These are phyloP conservation scores for Aurelia sp. DNA, from an alignment of 30 jellyfish, hydroid and myxozoan genomes.

Conservation along the genomic window DNA sequence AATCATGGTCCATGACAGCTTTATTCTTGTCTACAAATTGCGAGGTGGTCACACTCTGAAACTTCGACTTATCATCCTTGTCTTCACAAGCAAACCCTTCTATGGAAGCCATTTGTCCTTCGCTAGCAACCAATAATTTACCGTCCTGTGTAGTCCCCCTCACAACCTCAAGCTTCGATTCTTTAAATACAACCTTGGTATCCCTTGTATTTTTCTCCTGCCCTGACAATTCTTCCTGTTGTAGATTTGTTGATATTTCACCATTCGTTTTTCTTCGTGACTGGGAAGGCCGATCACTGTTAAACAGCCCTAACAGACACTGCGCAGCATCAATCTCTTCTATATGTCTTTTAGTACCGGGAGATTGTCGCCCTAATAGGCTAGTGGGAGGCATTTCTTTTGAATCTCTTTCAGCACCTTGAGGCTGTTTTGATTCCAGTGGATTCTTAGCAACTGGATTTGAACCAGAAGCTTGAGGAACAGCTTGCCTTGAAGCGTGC, in stretches of 20 bases:
- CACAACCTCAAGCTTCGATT: neutral
- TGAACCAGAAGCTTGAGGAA: no score
- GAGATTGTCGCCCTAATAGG: slow-evolving; percentile 16
- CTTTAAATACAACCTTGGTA: neutral
- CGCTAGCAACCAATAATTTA: no score
- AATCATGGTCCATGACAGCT: no score
- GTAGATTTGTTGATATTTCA: neutral
- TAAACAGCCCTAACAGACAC: slow-evolving; percentile 30
- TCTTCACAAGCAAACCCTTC: no score
- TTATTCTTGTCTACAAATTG: no score
- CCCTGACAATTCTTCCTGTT: neutral
- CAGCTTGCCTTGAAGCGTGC: no score
- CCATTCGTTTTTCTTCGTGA: neutral
- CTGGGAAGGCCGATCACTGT: neutral
- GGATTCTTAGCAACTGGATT: no score
- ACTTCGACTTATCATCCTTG: no score
- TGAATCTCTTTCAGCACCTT: neutral
- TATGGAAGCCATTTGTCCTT: no score
- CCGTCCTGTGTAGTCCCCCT: neutral
- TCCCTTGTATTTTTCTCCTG: neutral
- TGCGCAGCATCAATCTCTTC: slow-evolving; percentile 48
- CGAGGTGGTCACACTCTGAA: no score
- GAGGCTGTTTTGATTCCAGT: no score
- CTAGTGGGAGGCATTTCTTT: neutral
- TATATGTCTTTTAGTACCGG: neutral